A percentile compares a stretch with the other conserved stretches of the same genome.
Evolutionary conservation across 2,113 vertebrate species (phyloP).

Genomic region (Mobula birostris): DNA sequence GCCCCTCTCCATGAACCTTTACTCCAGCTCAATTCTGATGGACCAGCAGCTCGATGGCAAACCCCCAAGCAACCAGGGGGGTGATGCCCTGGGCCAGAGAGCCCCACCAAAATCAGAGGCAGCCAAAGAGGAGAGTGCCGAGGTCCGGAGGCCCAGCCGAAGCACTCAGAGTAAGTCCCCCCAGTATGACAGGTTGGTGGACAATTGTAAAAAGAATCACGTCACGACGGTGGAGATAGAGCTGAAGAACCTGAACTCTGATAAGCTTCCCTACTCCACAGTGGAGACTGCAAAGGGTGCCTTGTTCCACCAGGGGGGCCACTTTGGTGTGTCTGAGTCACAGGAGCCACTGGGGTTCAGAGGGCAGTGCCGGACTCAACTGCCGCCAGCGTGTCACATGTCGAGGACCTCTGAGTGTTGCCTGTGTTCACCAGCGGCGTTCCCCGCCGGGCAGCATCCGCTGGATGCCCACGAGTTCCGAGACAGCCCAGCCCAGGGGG

Average conservation of each 20-base stretch:
- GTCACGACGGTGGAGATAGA: not conserved
- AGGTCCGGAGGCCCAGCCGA: not conserved
- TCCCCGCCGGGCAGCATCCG: not conserved
- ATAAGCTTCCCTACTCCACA: not conserved
- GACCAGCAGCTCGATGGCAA: not conserved
- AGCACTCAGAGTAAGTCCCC: not conserved
- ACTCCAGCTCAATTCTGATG: not conserved
- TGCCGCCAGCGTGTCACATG: constrained; percentile 7
- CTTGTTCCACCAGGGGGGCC: not conserved
- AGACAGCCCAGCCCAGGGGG: not conserved
- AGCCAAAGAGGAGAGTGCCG: not conserved
- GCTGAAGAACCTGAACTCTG: not conserved
- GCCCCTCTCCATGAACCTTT: not conserved
- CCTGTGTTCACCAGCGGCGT: constrained; percentile 27
- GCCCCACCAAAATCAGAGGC: not conserved
- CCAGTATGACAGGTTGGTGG: not conserved
- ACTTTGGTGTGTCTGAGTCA: too few species aligned
- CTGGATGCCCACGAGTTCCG: not conserved
- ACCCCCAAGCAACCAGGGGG: not conserved
- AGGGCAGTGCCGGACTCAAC: not conserved
- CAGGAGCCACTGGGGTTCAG: not conserved
- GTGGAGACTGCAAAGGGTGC: not conserved
- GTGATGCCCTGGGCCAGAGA: too few species aligned
- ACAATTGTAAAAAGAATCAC: not conserved
- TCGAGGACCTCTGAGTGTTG: constrained; percentile 12